Evolutionary conservation across 2,113 vertebrate species (phyloP).

Genomic region (Gallinago paraguaiae): DNA sequence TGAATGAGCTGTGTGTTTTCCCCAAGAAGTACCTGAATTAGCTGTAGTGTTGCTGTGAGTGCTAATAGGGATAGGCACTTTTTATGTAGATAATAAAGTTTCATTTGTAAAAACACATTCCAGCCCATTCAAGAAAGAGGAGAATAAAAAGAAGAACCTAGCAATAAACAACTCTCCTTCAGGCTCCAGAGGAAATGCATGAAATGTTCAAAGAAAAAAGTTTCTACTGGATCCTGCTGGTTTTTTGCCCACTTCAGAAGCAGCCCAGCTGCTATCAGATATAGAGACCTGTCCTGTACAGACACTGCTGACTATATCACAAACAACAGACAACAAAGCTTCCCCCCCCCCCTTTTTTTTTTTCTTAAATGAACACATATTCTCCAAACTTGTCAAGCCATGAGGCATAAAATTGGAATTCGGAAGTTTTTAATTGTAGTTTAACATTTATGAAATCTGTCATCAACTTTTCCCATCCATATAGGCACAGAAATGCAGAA

Average conservation of each 20-base stretch:
- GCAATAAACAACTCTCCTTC: neutral
- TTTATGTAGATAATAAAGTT: neutral
- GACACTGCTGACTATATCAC: neutral
- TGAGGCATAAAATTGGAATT: neutral
- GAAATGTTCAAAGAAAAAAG: neutral
- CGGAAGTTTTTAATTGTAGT: neutral
- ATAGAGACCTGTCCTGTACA: neutral
- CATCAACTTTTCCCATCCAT: neutral
- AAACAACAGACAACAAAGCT: neutral
- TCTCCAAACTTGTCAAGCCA: neutral
- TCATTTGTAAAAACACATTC: neutral
- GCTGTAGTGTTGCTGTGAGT: neutral
- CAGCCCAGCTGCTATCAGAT: neutral
- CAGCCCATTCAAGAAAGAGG: neutral
- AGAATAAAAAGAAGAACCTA: neutral
- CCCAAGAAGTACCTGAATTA: neutral
- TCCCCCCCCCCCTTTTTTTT: too few relatives aligned
- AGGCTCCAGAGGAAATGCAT: neutral
- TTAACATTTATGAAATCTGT: neutral
- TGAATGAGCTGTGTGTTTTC: neutral
- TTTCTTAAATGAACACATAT: neutral
- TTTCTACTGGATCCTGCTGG: neutral
- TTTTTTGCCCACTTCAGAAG: neutral
- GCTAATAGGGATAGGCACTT: neutral
- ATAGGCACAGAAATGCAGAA: neutral